Base-by-base conservation (phyloP, 2,113 vertebrate genomes). In the Channa argus region DNA sequence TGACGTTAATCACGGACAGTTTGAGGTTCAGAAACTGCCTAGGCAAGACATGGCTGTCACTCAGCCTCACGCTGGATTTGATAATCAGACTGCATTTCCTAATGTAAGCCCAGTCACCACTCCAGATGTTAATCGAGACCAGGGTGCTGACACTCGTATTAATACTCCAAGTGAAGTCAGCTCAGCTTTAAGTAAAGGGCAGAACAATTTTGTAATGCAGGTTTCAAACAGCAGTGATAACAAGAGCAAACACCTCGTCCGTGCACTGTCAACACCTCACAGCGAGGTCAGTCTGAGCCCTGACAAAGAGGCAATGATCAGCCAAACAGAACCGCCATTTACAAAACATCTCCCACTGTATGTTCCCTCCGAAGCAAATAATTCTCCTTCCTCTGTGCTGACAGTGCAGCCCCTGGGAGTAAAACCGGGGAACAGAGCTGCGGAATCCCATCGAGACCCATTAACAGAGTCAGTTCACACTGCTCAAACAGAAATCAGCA, bases 1-100 rank as follows among this genome's bases (percentile, higher is more conserved):
- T 85, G 88, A 93, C 82, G 92, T 92, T 80, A 91, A 92, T 88
- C 92, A 85, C 37, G 74, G 80, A 63, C 90, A 90, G 79, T 85
- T 68, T 8, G 92, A 93, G 77, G 73, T 87, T 51, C 78, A 86
- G 60, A 91, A 82, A 89, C 66, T 75, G 59, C 87, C 5, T 47
- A 90, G 90, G 84, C 92, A 92, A 90, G 92, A 93, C 51, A 80
- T 71, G 66, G 65, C 83, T 72, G 80, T 87, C 66, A 82, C 83
- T 88, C 83, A 90, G 79, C 58, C 90, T 83, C 88, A 92, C 50
- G 8, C 58, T 54, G 83, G 77, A 71, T 66, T 79, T 51, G 91
- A 93, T 91, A 92, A 92, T 89, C 90, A 91, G 71, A 92, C 88
- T 1, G 89, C 72, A 8, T 87, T 90, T 81, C 89, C 90, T 39